Conservation (phyloP, 2,797 vertebrate genomes). For the Neosilurus mollespiculum region DNA sequence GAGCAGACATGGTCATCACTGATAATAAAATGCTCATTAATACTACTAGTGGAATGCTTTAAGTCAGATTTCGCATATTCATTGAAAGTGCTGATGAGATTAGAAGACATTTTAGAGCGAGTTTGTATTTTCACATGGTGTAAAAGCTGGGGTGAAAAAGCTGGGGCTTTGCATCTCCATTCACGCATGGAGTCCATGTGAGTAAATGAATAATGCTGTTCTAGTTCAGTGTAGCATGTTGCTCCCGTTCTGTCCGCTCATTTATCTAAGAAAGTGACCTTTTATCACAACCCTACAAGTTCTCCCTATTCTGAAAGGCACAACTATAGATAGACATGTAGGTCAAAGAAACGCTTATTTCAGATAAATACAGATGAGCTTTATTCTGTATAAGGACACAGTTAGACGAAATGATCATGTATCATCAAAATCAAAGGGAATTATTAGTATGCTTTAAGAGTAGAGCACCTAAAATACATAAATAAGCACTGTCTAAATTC, state of each 20-base stretch:
- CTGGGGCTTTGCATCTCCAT: constrained; percentile 2
- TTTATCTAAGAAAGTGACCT: constrained; percentile 37
- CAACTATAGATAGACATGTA: constrained; percentile 23
- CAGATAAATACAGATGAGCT: neutral
- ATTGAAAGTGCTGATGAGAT: neutral
- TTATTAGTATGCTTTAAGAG: neutral
- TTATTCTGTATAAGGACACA: neutral
- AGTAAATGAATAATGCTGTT: constrained; percentile 39
- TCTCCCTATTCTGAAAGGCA: neutral
- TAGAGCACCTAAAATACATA: neutral
- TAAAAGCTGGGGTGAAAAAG: neutral
- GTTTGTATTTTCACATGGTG: neutral
- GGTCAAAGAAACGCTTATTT: constrained; percentile 23
- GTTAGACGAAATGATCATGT: neutral
- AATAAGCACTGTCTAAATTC: neutral
- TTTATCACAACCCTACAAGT: constrained; percentile 24
- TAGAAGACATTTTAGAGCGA: neutral
- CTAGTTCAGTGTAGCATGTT: constrained; percentile 37
- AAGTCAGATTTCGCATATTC: neutral
- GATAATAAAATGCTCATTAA: neutral
- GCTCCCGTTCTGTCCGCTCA: constrained; percentile 36
- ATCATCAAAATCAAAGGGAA: neutral
- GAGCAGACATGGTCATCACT: neutral
- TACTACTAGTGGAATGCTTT: neutral
- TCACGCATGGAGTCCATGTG: constrained; percentile 3